Base-by-base conservation (phyloP, 2,797 vertebrate genomes). In the Gorsachius magnificus region DNA sequence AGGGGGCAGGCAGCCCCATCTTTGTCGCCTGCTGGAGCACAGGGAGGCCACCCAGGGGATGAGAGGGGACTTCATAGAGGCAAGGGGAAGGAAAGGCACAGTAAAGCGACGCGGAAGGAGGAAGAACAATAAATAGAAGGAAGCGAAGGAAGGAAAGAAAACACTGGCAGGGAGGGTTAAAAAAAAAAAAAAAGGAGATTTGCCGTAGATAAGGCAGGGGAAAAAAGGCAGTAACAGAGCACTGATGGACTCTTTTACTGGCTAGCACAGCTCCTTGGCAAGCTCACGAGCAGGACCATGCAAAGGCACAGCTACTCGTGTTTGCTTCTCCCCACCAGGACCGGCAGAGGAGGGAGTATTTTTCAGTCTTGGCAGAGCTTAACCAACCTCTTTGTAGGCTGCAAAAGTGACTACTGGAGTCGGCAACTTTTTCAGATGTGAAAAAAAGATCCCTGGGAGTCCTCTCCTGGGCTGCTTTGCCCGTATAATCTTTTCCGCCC, bases 251-350 rank as follows among this genome's bases (percentile, higher is more conserved):
- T 96, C 65, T 87, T 79, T 85, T 38, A 71, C 58, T 71, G 93
- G 91, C 79, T 89, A 68, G 89, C 84, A 80, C 51, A 89, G 84
- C 83, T 87, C 89, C 89, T 89, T 89, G 96, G 95, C 92, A 94
- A 80, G 94, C 79, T 87, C 68, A 46, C 0, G 1, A 77, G 94
- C 0, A 0, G 80, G 87, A 94, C 81, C 65, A 14, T 72, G 87
- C 76, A 79, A 91, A 92, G 90, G 81, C 91, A 87, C 66, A 63
- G 88, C 76, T 83, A 96, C 80, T 71, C 21, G 16, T 50, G 19
- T 72, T 91, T 79, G 74, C 93, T 86, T 93, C 94, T 87, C 57
- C 57, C 53, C 88, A 89, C 75, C 83, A 89, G 75, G 81, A 56
- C 68, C 20, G 3, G 75, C 74, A 85, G 41, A 91, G 77, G 70